These are phyloP conservation scores for Arctocebus calabarensis DNA, from an alignment of 2,797 vertebrate genomes.

Conservation along the genomic window DNA sequence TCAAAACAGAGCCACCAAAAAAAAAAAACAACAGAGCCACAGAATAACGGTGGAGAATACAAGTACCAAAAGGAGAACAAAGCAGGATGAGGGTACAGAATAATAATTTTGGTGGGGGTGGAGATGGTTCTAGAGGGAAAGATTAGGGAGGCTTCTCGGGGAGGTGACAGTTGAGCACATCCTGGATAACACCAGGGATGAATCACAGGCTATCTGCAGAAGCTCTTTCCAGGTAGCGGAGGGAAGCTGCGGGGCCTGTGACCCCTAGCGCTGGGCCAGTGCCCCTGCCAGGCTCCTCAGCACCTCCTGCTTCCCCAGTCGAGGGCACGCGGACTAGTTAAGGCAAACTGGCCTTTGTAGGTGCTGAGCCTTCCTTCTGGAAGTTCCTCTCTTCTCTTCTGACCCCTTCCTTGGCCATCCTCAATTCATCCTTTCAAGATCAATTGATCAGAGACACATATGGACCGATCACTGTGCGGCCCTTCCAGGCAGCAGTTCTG, in stretches of 20 bases:
- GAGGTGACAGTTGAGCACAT: background rate
- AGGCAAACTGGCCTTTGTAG: accelerated
- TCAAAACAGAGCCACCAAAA: background rate
- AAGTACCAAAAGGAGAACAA: background rate
- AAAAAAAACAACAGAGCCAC: background rate
- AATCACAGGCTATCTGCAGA: background rate
- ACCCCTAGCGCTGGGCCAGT: background rate
- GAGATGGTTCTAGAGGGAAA: background rate
- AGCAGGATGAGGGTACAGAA: background rate
- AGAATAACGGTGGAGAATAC: no score
- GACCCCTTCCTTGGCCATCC: no score
- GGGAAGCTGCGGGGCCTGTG: background rate
- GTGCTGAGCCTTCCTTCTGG: no score
- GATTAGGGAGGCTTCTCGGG: background rate
- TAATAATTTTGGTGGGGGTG: background rate
- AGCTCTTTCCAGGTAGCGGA: background rate
- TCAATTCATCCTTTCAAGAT: no score
- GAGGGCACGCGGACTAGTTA: background rate
- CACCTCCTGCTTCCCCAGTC: background rate
- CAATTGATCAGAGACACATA: no score
- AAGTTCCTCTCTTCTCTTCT: no score
- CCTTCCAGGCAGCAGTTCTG: background rate
- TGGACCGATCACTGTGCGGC: no score
- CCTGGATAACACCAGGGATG: background rate
- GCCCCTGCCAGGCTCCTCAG: accelerated